Conservation (phyloP, 2,888 invertebrate species). For the Chloroclysta siterata region DNA sequence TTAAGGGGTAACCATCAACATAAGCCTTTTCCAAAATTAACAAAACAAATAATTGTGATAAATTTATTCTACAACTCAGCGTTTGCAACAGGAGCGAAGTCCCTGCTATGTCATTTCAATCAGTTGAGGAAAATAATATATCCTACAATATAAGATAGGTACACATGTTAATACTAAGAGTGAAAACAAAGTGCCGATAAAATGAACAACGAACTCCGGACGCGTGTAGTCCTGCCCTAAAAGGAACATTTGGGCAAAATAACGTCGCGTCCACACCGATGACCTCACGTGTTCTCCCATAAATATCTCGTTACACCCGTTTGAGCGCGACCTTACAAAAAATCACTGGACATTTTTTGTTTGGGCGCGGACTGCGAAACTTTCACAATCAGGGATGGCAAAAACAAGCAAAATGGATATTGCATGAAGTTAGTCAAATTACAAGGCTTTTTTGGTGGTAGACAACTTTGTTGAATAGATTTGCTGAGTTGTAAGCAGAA, state of each 20-base stretch:
- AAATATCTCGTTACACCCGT: constrained; percentile 73
- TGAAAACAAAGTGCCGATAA: not conserved
- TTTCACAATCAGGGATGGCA: constrained; percentile 69
- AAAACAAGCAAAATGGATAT: constrained; percentile 61
- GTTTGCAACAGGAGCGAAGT: no score
- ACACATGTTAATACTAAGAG: not conserved
- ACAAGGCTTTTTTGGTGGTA: constrained; percentile 18
- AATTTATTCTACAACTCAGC: no score
- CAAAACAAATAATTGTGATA: no score
- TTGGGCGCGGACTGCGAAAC: constrained; percentile 59
- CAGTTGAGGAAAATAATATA: no score
- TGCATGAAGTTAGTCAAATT: constrained; percentile 38
- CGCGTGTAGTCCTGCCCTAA: constrained; percentile 47
- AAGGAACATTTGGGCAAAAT: constrained; percentile 54
- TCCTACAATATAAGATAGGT: not conserved
- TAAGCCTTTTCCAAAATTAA: no score
- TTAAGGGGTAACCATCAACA: no score
- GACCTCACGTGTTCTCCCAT: constrained; percentile 66
- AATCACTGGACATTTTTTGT: constrained; percentile 65
- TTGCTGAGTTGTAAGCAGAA: not conserved
- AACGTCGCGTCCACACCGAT: constrained; percentile 56
- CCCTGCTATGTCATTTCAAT: no score
- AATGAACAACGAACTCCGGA: not conserved
- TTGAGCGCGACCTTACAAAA: constrained; percentile 59
- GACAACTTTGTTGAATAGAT: constrained; percentile 15